Evolutionary conservation across 2,113 vertebrate species (phyloP), one percentile per base, ranked within the genome.

Genomic region (Tyrannus savana): DNA sequence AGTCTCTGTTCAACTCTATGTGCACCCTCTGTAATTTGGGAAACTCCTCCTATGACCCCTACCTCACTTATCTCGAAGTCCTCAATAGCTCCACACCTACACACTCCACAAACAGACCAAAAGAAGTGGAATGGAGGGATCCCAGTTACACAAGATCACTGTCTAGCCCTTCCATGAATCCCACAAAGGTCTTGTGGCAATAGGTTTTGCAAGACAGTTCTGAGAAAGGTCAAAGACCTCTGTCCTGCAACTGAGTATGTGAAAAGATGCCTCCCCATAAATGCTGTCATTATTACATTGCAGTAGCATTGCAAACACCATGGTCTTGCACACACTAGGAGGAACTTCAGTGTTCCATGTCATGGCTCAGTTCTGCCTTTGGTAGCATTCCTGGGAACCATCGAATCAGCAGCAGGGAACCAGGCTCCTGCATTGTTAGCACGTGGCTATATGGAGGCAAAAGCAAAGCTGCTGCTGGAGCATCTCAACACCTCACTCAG

Each of bases 201-300:
- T 59, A 66, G 53, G 46, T 96, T 89, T 94, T 90, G 89, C 84
- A 96, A 93, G 74, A 31, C 25, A 69, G 71, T 75, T 91, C 73
- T 79, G 62, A 79, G 67, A 93, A 87, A 93, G 84, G 91, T 87
- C 82, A 79, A 84, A 96, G 69, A 72, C 80, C 41, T 86, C 47
- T 92, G 76, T 73, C 83, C 72, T 63, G 55, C 68, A 85, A 53
- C 41, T 31, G 31, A 76, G 7, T 47, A 14, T 80, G 58, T 86
- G 86, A 95, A 95, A 89, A 4, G 63, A 39, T 71, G 53, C 31
- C n/a, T 87, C 44, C 49, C 76, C 28, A 75, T 67, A 78, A 94
- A 87, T 0, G 5, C 11, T 37, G 30, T 14, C 35, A 52, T 85
- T 84, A 87, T 59, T 90, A 41, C 31, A 56, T 14, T 72, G 62